phyloP scores from a whole-genome alignment of 2,888 invertebrate species.

The Drosophila melanocephala region DNA sequence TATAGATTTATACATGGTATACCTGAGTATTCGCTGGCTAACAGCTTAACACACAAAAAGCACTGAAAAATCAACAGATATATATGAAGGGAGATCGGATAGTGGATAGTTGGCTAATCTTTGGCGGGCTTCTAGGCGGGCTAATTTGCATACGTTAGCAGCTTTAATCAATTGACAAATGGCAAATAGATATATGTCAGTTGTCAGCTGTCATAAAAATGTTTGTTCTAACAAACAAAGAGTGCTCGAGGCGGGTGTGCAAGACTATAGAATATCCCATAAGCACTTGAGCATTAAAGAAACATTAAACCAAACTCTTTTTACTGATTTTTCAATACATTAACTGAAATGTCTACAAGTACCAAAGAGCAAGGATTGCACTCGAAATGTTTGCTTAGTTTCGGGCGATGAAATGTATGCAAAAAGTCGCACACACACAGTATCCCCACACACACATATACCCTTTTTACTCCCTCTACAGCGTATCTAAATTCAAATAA shows the following conservation, averaged over 20 bases:
- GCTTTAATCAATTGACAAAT: conserved; percentile 62
- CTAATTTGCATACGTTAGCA: conserved; percentile 32
- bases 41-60: conserved; percentile 3
- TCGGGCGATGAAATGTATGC: background rate
- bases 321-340: background rate
- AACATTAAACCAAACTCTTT: background rate
- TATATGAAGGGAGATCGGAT: background rate
- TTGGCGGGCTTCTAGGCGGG: conserved; percentile 5
- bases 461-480: background rate
- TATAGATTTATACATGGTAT: conserved; percentile 1
- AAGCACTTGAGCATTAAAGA: background rate
- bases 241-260: background rate
- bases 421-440: background rate
- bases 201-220: conserved; percentile 38
- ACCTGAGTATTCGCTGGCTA: conserved; percentile 18
- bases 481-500: conserved; percentile 18
- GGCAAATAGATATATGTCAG: conserved; percentile 41
- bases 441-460: background rate
- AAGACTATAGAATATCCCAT: background rate
- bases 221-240: conserved; percentile 13
- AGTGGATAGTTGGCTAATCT: conserved; percentile 5
- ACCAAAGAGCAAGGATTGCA: background rate
- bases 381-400: background rate
- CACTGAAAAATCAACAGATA: background rate
- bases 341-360: background rate